Percentiles rank a stretch among this genome's conserved stretches.
These are phyloP conservation scores for Mnemiopsis leidyi DNA, from an alignment of 37 sponge, comb jelly and placozoan genomes.

Conservation along the genomic window DNA sequence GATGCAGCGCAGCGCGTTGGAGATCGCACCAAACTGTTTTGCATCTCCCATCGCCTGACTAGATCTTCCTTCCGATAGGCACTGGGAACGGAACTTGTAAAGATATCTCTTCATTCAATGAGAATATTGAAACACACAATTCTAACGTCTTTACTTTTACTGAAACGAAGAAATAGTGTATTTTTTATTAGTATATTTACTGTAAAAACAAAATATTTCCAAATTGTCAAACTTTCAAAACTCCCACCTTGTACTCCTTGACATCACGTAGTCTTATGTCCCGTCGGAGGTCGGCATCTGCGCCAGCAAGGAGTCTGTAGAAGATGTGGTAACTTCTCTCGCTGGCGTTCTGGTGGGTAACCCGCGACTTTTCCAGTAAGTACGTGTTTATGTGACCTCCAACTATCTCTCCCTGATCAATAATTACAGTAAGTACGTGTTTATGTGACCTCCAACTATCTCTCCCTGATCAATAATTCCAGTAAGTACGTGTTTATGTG, in stretches of 20 bases:
- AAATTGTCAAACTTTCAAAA: too few species aligned
- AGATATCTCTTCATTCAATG: too few species aligned
- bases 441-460: slow-evolving; percentile 91
- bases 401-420: slow-evolving; percentile 80
- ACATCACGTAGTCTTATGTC: slow-evolving; percentile 68
- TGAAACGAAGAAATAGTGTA: too few species aligned
- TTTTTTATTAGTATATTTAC: too few species aligned
- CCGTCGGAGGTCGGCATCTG: slow-evolving; percentile 71
- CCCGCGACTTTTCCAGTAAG: slow-evolving; percentile 93
- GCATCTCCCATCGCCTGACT: slow-evolving; percentile 67
- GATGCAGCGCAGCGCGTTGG: slow-evolving; percentile 81
- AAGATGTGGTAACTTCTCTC: slow-evolving; percentile 97
- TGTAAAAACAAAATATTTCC: too few species aligned
- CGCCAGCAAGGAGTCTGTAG: slow-evolving; percentile 86
- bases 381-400: slow-evolving; percentile 94
- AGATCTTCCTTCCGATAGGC: not conserved
- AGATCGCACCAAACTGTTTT: slow-evolving; percentile 72
- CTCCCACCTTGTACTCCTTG: slow-evolving; percentile 55
- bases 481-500: slow-evolving; percentile 90
- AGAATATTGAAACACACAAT: too few species aligned
- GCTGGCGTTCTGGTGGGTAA: slow-evolving; percentile 76
- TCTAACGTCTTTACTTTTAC: too few species aligned
- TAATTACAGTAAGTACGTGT: slow-evolving; percentile 92
- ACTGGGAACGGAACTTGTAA: too few species aligned
- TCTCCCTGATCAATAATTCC: slow-evolving; percentile 84